Percentiles rank a stretch among this genome's conserved stretches.
These are phyloP conservation scores for Bujurquina vittata DNA, from an alignment of 2,113 vertebrate species.

Conservation along the genomic window DNA sequence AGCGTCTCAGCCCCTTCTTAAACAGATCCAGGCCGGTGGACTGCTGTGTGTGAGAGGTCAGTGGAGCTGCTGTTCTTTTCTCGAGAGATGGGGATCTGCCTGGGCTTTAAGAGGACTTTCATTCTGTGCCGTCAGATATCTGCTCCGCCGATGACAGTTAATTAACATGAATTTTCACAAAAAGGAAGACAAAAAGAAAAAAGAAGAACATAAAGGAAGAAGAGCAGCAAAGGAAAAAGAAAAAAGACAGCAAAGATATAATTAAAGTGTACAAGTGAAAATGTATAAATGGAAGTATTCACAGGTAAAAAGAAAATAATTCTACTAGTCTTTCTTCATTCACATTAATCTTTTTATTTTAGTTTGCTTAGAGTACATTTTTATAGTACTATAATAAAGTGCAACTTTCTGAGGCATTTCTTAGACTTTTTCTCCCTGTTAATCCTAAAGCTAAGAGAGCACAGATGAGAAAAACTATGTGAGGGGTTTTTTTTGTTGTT, in stretches of 20 bases:
- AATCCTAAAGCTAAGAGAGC: too few species aligned
- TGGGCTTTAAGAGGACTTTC: not conserved
- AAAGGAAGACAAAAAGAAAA: not conserved
- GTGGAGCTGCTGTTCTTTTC: not conserved
- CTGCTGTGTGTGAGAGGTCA: not conserved
- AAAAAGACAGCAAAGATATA: not conserved
- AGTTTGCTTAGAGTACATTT: too few species aligned
- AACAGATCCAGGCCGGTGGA: not conserved
- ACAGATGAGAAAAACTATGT: too few species aligned
- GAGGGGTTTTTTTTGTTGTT: too few species aligned
- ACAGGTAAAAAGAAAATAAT: too few species aligned
- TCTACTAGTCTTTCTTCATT: too few species aligned
- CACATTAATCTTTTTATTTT: too few species aligned
- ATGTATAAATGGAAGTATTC: too few species aligned
- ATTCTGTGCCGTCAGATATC: not conserved
- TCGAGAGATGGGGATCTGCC: fast-evolving
- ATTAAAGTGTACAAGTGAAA: not conserved
- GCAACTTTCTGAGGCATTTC: too few species aligned
- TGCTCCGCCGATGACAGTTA: not conserved
- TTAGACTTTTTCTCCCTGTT: too few species aligned
- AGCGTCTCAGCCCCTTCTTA: not conserved
- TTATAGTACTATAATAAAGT: too few species aligned
- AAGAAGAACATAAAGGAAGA: not conserved
- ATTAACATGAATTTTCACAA: not conserved
- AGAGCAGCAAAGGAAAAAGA: not conserved